These are phyloP conservation scores for Pongo pygmaeus DNA, from an alignment of 2,113 vertebrate species.

Conservation along the genomic window DNA sequence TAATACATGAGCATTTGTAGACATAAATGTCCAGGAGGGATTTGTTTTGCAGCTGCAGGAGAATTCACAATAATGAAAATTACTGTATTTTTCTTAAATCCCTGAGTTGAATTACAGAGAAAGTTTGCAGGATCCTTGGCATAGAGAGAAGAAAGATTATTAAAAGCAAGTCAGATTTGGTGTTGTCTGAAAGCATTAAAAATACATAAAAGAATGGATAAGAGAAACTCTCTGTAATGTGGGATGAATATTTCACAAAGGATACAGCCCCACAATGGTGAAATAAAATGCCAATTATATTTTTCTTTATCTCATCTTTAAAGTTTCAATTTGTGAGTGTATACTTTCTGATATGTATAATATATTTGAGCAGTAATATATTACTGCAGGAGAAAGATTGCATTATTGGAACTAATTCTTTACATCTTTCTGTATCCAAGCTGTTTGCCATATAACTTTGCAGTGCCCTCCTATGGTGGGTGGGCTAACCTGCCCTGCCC, in stretches of 20 bases:
- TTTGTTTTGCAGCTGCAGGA: constrained; percentile 33
- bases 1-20: not conserved
- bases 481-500: not conserved
- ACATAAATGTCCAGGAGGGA: constrained; percentile 2
- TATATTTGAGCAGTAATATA: not conserved
- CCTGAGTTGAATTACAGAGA: constrained; percentile 18
- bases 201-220: not conserved
- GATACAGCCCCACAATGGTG: not conserved
- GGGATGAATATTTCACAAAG: not conserved
- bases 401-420: not conserved
- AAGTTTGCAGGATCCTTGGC: constrained; percentile 6
- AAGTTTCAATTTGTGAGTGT: not conserved
- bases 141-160: not conserved
- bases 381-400: not conserved
- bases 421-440: not conserved
- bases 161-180: constrained; percentile 4
- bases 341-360: not conserved
- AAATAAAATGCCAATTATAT: not conserved
- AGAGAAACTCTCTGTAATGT: not conserved
- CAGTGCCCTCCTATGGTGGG: not conserved
- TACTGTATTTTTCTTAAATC: constrained; percentile 34
- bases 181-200: not conserved
- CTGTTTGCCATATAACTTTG: not conserved
- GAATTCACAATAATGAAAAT: constrained; percentile 11
- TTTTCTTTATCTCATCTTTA: not conserved